Evolutionary conservation across 2,797 vertebrate species (phyloP), one percentile per base, ranked within the genome.

Genomic region (Neoniphon sammara): DNA sequence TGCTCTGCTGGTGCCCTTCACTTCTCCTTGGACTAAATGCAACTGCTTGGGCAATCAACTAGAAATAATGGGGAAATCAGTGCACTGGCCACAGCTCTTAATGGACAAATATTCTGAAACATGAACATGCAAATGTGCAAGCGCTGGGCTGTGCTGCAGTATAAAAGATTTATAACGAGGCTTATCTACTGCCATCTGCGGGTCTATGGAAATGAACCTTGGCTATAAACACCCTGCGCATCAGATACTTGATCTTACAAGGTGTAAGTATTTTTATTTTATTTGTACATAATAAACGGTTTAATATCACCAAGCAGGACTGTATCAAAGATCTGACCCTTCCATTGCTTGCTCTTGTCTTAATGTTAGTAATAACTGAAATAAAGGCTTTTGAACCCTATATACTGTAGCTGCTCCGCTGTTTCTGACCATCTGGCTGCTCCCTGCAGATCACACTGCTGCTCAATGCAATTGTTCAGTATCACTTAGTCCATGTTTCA

Each of bases 11-110:
- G 44, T 88, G 89, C 82, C 93, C 91, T 93, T 92, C 88, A 91
- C 70, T 87, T 91, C 85, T 83, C 91, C 91, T 94, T 92, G 85
- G 83, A 89, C 77, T 82, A 73, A 85, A 91, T 86, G 83, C 88
- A 85, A 91, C 73, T 80, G 86, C 86, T 83, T 72, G 84, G 82
- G 83, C 87, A 91, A 90, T 90, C 90, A 91, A 85, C 89, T 80
- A 82, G 83, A 89, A 87, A 88, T 92, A 93, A 92, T 86, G 80
- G 75, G 81, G 78, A 70, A 90, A 85, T 90, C 88, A 87, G 89
- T 72, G 72, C 84, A 86, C 77, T 85, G 86, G 85, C 84, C 89
- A 81, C 82, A 86, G 83, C 80, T 82, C 78, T 88, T 87, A 88
- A 92, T 87, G 85, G 86, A 91, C 87, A 90, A 87, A 89, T 87